These are phyloP conservation scores for Taurulus bubalis DNA, from an alignment of 2,113 vertebrate species.

Conservation along the genomic window DNA sequence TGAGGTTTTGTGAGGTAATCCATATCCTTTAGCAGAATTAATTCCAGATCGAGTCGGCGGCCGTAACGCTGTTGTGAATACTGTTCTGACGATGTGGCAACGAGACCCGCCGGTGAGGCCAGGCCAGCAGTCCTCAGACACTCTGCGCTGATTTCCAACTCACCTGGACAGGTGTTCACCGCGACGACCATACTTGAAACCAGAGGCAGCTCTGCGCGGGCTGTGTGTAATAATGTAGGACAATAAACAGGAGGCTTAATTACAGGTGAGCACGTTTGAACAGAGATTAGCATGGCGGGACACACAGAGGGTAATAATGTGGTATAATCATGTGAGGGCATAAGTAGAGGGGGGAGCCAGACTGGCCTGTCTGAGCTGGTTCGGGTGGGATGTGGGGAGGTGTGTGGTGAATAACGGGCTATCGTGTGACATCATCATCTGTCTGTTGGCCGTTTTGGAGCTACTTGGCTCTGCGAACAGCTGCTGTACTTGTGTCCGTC, in stretches of 20 bases:
- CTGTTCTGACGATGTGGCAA: background rate
- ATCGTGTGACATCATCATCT: slow-evolving; percentile 48
- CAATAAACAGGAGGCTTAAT: slow-evolving; percentile 63
- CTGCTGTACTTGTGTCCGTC: background rate
- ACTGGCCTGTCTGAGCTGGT: slow-evolving; percentile 42
- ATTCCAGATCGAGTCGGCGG: background rate
- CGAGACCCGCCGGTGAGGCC: slow-evolving; percentile 1
- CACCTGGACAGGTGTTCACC: slow-evolving; percentile 68
- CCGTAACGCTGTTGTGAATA: background rate
- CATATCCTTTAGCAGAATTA: slow-evolving; percentile 13
- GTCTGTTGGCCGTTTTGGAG: slow-evolving; percentile 38
- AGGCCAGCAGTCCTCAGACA: slow-evolving; percentile 32
- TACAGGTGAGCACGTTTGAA: slow-evolving; percentile 59
- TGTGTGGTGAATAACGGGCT: slow-evolving; percentile 42
- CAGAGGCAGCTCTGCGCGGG: slow-evolving; percentile 10
- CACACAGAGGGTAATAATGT: slow-evolving; percentile 60
- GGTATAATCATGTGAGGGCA: slow-evolving; percentile 61
- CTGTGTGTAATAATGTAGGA: slow-evolving; percentile 62
- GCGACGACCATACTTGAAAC: slow-evolving; percentile 21
- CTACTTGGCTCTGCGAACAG: background rate
- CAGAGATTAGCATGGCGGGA: slow-evolving; percentile 56
- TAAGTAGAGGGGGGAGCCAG: slow-evolving; percentile 59
- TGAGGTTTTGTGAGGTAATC: slow-evolving; percentile 16
- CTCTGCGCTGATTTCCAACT: slow-evolving; percentile 31
- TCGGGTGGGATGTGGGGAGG: slow-evolving; percentile 41